Evolutionary conservation across 2,797 vertebrate species (phyloP).

Genomic region (Heterohyrax brucei): DNA sequence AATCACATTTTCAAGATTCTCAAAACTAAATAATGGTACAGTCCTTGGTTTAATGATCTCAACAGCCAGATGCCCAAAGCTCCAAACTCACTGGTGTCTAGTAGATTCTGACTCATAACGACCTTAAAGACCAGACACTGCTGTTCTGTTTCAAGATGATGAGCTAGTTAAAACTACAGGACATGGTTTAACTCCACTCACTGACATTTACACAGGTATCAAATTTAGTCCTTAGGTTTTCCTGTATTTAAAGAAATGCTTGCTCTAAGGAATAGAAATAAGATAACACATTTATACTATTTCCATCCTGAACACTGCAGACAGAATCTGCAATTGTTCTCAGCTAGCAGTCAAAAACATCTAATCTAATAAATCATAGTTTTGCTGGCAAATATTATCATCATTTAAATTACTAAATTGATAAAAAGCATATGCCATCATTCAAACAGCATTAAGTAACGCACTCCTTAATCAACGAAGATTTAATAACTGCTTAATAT

Average conservation of each 20-base stretch:
- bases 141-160: conserved; percentile 58
- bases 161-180: conserved; percentile 45
- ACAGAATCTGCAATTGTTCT: conserved; percentile 12
- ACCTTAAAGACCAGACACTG: conserved; percentile 31
- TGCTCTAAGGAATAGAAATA: conserved; percentile 63
- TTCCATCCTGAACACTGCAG: not conserved
- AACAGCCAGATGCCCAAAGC: conserved; percentile 65
- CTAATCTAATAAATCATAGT: conserved; percentile 68
- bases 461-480: conserved; percentile 38
- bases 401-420: conserved; percentile 88
- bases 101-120: too few relatives aligned
- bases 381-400: conserved; percentile 83
- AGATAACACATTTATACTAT: conserved; percentile 35
- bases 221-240: conserved; percentile 48
- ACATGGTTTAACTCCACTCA: not conserved
- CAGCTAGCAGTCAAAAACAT: conserved; percentile 40
- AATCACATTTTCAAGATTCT: conserved; percentile 73
- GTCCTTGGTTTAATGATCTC: conserved; percentile 66
- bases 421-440: conserved; percentile 65
- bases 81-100: too few relatives aligned
- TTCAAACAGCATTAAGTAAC: conserved; percentile 60
- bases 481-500: not conserved
- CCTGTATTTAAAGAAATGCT: conserved; percentile 66
- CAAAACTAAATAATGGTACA: conserved; percentile 32
- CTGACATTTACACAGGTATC: not conserved